A percentile compares a stretch with the other conserved stretches of the same genome.
Conservation (phyloP, 2,888 invertebrate species). For the Diadegma fenestrale region DNA sequence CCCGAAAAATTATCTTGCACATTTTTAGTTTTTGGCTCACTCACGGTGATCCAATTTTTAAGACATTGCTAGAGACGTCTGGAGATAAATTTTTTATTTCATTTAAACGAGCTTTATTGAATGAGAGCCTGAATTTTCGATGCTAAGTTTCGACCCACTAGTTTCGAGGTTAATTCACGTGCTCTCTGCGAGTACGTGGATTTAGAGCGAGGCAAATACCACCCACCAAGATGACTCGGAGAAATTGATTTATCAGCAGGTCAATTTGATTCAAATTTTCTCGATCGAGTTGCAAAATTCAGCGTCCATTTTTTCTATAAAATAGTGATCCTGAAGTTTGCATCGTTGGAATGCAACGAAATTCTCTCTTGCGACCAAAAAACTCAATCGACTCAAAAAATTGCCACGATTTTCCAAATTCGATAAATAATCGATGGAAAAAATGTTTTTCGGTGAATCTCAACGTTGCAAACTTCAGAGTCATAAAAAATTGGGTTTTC, state of each 20-base stretch:
- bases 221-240: not conserved
- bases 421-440: no score
- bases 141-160: not conserved
- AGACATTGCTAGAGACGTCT: not conserved
- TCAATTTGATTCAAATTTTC: not conserved
- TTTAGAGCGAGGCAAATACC: not conserved
- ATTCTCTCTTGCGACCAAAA: no score
- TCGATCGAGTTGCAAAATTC: constrained; percentile 6
- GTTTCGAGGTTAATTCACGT: constrained; percentile 6
- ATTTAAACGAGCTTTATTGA: not conserved
- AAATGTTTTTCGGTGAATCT: no score
- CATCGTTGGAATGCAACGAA: no score
- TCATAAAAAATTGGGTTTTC: no score
- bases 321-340: no score
- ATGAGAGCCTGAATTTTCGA: not conserved
- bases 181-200: constrained; percentile 8
- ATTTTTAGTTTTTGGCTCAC: not conserved
- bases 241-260: constrained; percentile 8
- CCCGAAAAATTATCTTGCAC: not conserved
- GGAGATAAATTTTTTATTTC: not conserved
- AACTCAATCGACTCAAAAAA: no score
- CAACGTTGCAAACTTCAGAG: no score
- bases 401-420: no score
- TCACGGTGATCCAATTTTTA: not conserved
- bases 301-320: no score